These are phyloP conservation scores for Haliaeetus leucogaster DNA, from an alignment of 2,113 vertebrate species.

Conservation along the genomic window DNA sequence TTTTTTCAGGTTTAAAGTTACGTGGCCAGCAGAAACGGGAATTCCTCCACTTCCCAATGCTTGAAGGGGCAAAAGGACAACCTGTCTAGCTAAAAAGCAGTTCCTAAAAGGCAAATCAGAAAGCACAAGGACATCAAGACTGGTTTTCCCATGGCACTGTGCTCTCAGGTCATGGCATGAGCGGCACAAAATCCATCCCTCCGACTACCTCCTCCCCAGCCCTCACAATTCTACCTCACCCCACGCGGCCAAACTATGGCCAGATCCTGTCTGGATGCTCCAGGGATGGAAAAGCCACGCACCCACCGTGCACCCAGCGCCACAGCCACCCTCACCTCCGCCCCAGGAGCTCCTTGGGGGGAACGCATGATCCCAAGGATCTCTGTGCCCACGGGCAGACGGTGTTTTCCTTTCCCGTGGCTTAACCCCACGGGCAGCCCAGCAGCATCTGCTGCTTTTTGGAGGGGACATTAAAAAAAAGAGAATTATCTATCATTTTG, in stretches of 20 bases:
- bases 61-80: not conserved
- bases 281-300: not conserved
- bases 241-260: not conserved
- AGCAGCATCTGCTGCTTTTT: not conserved
- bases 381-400: not conserved
- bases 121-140: not conserved
- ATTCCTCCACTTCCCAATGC: not conserved
- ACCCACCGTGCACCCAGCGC: not conserved
- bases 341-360: not conserved
- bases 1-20: not conserved
- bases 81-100: not conserved
- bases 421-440: not conserved
- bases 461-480: not conserved
- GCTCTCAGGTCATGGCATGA: accelerated
- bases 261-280: not conserved
- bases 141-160: not conserved
- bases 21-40: accelerated
- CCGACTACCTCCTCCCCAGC: accelerated
- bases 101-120: not conserved
- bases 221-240: not conserved
- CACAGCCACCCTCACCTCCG: not conserved
- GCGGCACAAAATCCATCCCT: not conserved
- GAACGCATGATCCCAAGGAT: not conserved
- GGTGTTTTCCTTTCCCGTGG: not conserved
- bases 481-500: not conserved